A percentile compares a stretch with the other conserved stretches of the same genome.
Conservation (phyloP, 2,113 vertebrate species). For the Arothron firmamentum region DNA sequence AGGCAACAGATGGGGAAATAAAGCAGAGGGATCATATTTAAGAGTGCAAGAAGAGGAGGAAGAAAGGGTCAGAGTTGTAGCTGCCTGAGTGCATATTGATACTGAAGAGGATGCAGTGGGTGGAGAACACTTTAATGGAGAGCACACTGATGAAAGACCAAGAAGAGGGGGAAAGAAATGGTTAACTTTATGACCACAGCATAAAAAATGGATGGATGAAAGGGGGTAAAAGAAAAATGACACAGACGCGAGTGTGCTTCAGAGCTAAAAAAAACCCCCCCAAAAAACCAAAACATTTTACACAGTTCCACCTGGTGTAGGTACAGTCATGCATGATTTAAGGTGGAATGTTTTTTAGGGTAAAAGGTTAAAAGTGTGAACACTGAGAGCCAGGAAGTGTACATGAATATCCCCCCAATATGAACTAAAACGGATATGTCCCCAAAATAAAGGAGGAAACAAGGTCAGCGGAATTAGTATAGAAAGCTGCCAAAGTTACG, state of each 20-base stretch:
- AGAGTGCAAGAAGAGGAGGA: slow-evolving; percentile 2
- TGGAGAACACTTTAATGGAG: slow-evolving; percentile 16
- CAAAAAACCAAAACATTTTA: slow-evolving; percentile 9
- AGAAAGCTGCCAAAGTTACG: no score
- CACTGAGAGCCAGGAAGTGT: slow-evolving; percentile 4
- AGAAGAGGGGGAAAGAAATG: neutral
- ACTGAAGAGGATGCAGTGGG: slow-evolving; percentile 1
- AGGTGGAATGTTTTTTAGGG: slow-evolving; percentile 18
- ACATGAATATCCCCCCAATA: slow-evolving; percentile 18
- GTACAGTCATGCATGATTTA: slow-evolving; percentile 59
- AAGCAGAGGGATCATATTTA: neutral
- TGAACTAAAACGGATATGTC: slow-evolving; percentile 24
- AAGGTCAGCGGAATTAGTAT: slow-evolving; percentile 16
- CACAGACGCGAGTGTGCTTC: slow-evolving; percentile 35
- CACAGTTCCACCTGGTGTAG: slow-evolving; percentile 12
- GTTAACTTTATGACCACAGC: slow-evolving; percentile 22
- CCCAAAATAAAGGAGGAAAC: slow-evolving; percentile 3
- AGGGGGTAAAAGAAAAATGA: slow-evolving; percentile 8
- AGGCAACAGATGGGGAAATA: slow-evolving; percentile 1
- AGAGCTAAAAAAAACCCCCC: neutral
- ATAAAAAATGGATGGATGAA: slow-evolving; percentile 9
- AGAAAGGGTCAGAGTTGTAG: neutral
- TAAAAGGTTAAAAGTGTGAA: slow-evolving; percentile 32
- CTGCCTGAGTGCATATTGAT: slow-evolving; percentile 19
- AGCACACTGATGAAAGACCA: neutral